phyloP scores from a whole-genome alignment of 2,113 vertebrate species.

The Ammodytes dubius region DNA sequence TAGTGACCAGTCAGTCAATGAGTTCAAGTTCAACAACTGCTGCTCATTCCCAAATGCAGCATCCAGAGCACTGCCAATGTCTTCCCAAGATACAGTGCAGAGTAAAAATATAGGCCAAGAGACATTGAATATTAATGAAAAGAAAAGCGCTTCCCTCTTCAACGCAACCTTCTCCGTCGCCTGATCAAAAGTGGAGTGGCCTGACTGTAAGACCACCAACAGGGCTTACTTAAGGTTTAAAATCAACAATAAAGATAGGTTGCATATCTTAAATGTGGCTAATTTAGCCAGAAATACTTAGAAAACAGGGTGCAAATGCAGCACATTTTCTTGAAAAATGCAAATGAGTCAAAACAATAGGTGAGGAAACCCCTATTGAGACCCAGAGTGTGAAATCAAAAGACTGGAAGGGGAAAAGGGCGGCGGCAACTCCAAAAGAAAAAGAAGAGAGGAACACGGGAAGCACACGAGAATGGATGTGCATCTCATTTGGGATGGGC shows the following conservation, averaged over 20 bases:
- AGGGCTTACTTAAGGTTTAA: not conserved
- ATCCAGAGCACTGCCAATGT: constrained; percentile 13
- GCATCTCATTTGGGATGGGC: constrained; percentile 78
- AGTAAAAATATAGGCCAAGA: constrained; percentile 60
- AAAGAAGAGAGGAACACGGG: constrained; percentile 38
- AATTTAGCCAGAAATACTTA: not conserved
- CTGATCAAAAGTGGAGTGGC: constrained; percentile 11
- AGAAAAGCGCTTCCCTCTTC: constrained; percentile 29
- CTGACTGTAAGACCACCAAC: not conserved
- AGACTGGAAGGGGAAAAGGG: constrained; percentile 64
- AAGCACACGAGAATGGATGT: constrained; percentile 65
- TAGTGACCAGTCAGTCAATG: not conserved
- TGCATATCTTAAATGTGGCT: not conserved
- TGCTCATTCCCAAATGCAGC: constrained; percentile 19
- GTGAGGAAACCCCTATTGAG: constrained; percentile 39
- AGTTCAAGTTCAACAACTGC: constrained; percentile 1
- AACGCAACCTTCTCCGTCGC: constrained; percentile 16
- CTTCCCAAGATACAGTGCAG: constrained; percentile 8
- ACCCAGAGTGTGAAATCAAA: constrained; percentile 60
- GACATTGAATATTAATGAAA: constrained; percentile 68
- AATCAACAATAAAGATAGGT: not conserved
- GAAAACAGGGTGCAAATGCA: constrained; percentile 24
- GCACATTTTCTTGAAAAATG: constrained; percentile 50
- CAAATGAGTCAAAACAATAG: constrained; percentile 60
- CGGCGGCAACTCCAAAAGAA: constrained; percentile 23